Evolutionary conservation across 1,140 invertebrate species (phyloP), one percentile per base, ranked within the genome.

Genomic region (Phthorimaea operculella): DNA sequence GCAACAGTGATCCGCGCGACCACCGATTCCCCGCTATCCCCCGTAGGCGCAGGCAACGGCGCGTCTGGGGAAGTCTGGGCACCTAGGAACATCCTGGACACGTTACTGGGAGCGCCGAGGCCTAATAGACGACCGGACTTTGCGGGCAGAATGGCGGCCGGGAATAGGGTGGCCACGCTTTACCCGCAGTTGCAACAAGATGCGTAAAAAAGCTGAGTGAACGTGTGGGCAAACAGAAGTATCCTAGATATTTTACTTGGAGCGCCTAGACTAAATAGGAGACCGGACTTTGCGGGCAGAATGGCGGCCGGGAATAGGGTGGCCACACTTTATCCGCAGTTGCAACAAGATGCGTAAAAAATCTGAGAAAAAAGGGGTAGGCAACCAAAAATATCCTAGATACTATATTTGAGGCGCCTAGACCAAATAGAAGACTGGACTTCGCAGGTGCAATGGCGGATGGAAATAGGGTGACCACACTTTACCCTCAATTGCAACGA

Each of bases 21-120:
- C 1, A 93, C 93, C 0, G 93, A 96, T 71, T 94, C 93, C 0
- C 93, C 93, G 0, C 91, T 94, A 81, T 94, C 94, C 0, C 91
- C 92, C 6, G 85, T 72, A 0, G 76, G 76, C 74, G 58, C 92
- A 4, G 65, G 85, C 65, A 69, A 75, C 74, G 72, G 76, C 57
- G 60, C 79, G 58, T 9, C 70, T 57, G 50, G 73, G 52, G 72
- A 87, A 59, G 72, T 87, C 67, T 79, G 82, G 84, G 60, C 85
- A 51, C 72, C 85, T 60, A 71, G 86, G 60, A 90, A 88, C 21
- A 84, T 92, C 1, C 76, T 93, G 1, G 93, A 94, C 51, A 89
- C 93, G 1, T 84, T 90, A 15, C 72, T 90, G 64, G 88, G 86
- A 80, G 62, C 87, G 74, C 58, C 87, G 75, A 33, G 90, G 75